These are phyloP conservation scores for Drosophila kikkawai DNA, from an alignment of 1,140 invertebrate species.

Conservation along the genomic window DNA sequence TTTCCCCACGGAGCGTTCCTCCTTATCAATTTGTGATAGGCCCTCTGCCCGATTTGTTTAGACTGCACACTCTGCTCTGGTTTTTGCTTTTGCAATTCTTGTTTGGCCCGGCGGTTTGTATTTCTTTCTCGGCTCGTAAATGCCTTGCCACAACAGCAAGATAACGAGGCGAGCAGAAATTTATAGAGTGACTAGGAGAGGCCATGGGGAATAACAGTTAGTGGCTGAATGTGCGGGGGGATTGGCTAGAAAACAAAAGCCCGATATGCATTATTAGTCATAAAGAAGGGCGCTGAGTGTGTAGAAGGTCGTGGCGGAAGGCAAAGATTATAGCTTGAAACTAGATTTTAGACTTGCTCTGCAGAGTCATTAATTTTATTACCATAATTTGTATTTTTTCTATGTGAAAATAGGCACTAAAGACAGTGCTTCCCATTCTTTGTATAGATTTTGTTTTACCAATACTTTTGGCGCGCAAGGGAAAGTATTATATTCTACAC, in stretches of 20 bases:
- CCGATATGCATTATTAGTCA: constrained; percentile 62
- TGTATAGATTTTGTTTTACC: neutral
- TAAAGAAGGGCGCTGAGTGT: constrained; percentile 14
- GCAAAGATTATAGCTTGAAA: neutral
- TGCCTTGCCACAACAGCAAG: constrained; percentile 23
- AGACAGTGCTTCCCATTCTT: neutral
- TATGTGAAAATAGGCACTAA: neutral
- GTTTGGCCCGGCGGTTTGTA: constrained; percentile 18
- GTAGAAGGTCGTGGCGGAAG: constrained; percentile 39
- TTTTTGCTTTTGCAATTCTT: constrained; percentile 29
- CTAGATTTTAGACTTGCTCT: neutral
- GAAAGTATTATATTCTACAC: neutral
- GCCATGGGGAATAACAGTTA: constrained; percentile 58
- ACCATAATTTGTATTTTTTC: neutral
- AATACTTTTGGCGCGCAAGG: neutral
- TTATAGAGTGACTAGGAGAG: constrained; percentile 48
- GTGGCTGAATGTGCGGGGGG: constrained; percentile 1
- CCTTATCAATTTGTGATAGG: constrained; percentile 68
- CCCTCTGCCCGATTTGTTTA: constrained; percentile 63
- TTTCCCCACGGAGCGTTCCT: constrained; percentile 5
- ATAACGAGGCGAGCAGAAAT: constrained; percentile 46
- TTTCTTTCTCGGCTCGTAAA: constrained; percentile 27
- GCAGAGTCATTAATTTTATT: neutral
- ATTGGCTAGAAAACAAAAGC: constrained; percentile 22
- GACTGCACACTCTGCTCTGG: constrained; percentile 38